A percentile compares a stretch with the other conserved stretches of the same genome.
Evolutionary conservation across 2,888 invertebrate species (phyloP).

Genomic region (Criorhina ranunculi): DNA sequence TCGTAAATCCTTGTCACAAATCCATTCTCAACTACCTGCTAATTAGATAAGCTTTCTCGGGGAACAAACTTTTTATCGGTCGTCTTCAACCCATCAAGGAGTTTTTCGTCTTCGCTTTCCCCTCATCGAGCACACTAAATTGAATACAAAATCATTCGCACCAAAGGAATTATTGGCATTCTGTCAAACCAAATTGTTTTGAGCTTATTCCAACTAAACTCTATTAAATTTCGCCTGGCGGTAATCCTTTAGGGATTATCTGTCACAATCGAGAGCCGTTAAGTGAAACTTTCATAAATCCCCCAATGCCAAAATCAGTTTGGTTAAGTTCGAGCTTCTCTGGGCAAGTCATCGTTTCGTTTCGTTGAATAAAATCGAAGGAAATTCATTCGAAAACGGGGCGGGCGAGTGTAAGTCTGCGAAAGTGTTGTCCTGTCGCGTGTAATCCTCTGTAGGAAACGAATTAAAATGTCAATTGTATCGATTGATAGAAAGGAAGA

Average conservation of each 20-base stretch:
- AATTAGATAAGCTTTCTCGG: slow-evolving; percentile 54
- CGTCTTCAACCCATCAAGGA: slow-evolving; percentile 39
- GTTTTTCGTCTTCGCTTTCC: slow-evolving; percentile 1
- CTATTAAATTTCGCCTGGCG: slow-evolving; percentile 59
- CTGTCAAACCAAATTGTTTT: slow-evolving; percentile 64
- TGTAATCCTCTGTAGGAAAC: slow-evolving; percentile 40
- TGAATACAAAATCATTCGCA: slow-evolving; percentile 54
- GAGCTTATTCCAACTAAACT: slow-evolving; percentile 41
- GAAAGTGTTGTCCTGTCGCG: slow-evolving; percentile 45
- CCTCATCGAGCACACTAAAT: slow-evolving; percentile 18
- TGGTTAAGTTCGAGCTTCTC: slow-evolving; percentile 13
- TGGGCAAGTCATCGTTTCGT: slow-evolving; percentile 15
- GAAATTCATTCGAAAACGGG: background rate
- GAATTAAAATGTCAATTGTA: slow-evolving; percentile 66
- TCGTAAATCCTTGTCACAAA: slow-evolving; percentile 31
- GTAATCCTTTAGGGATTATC: slow-evolving; percentile 66
- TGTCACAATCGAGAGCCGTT: slow-evolving; percentile 57
- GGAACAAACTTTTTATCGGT: slow-evolving; percentile 31
- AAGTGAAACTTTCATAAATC: slow-evolving; percentile 67
- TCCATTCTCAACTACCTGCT: slow-evolving; percentile 51
- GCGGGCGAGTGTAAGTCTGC: background rate
- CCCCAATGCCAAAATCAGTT: slow-evolving; percentile 28
- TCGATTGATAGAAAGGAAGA: slow-evolving; percentile 25
- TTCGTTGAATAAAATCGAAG: background rate
- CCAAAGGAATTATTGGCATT: slow-evolving; percentile 54